These are phyloP conservation scores for Daboia siamensis DNA, from an alignment of 2,113 vertebrate species.

Conservation along the genomic window DNA sequence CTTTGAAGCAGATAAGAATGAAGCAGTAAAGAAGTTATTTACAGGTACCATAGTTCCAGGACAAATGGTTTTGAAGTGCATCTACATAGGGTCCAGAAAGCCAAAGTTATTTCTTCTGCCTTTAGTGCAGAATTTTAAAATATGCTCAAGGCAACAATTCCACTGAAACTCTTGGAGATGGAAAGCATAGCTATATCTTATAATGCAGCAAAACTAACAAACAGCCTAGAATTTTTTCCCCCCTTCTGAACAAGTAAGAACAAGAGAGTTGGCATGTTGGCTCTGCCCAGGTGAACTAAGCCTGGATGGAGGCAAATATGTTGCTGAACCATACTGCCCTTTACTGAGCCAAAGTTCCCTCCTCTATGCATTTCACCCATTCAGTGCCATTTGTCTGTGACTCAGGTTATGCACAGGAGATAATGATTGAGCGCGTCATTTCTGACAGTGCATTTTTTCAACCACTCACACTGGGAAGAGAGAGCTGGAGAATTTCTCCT, in stretches of 20 bases:
- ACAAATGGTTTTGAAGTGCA: background rate
- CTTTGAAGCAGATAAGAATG: background rate
- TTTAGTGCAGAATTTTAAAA: background rate
- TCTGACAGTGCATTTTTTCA: background rate
- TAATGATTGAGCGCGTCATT: background rate
- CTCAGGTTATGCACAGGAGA: too few relatives aligned
- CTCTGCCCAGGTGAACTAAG: background rate
- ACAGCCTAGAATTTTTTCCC: background rate
- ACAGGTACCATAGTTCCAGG: background rate
- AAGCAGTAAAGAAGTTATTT: background rate
- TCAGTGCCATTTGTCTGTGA: background rate
- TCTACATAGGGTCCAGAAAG: background rate
- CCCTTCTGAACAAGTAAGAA: background rate
- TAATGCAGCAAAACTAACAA: constrained; percentile 6
- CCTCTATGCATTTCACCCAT: background rate
- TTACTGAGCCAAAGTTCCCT: background rate
- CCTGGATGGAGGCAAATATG: background rate
- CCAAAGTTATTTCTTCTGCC: background rate
- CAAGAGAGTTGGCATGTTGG: background rate
- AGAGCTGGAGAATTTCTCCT: background rate
- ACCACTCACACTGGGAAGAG: background rate
- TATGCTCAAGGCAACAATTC: background rate
- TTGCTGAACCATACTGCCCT: background rate
- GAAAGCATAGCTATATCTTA: background rate
- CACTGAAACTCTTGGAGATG: background rate